Evolutionary conservation across 2,797 vertebrate species (phyloP), one percentile per base, ranked within the genome.

Genomic region (Novumbra hubbsi): DNA sequence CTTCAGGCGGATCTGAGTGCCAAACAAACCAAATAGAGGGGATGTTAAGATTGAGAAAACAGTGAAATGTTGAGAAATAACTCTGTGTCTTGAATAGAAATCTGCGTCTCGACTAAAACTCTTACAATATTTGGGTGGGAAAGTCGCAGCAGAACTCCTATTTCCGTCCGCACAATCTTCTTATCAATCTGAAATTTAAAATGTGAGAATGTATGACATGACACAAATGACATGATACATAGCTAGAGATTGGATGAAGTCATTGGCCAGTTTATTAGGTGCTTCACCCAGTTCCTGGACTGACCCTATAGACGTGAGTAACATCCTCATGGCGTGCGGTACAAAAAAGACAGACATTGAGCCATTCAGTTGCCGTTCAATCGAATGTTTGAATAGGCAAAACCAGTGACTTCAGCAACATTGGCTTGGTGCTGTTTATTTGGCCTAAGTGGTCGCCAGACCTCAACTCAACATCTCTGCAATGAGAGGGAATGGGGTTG

Each of bases 111-210:
- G 15, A 16, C 17, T 15, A 17, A 4, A 52, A n/a, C 24, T n/a
- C 95, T 96, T 84, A 97, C 96, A 0, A 97, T 96, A 77, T 96
- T 96, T 7, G 96, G 95, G 78, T 97, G 96, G 0, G 95, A 96
- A 3, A 97, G 94, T 50, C 95, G 91, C 79, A 97, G 85, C 85
- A 96, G 85, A 71, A 96, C 95, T 27, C 96, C 96, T 0, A 97
- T 96, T 88, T 97, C 96, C 0, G 95, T 97, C 66, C 95, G 92
- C 64, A 96, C 95, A 0, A 96, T 97, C 89, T 97, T 97, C 82
- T 94, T 96, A 88, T 96, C 95, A 0, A 96, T 96, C 96, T 97
- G 86, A 70, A 79, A 85, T 21, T 79, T 76, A 73, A 38, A 69
- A 41, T n/a, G 81, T 3, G 74, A 75, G 65, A 49, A 71, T 15